phyloP scores from a whole-genome alignment of 1,140 invertebrate species.

The Dryas iulia region DNA sequence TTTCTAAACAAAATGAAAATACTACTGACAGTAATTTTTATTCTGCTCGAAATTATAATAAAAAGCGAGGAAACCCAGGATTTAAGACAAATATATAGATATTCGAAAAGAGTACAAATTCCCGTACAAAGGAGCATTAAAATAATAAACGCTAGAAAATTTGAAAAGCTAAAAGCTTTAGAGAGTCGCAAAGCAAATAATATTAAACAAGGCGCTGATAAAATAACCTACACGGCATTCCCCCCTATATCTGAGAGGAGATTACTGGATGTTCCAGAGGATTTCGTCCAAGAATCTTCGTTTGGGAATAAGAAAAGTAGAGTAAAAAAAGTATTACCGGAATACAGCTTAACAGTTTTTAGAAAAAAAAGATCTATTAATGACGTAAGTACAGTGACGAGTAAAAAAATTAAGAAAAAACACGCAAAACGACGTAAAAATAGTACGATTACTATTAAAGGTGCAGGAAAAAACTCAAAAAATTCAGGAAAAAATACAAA shows the following conservation, averaged over 20 bases:
- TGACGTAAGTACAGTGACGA: not conserved
- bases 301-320: conserved; percentile 35
- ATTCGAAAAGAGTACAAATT: conserved; percentile 42
- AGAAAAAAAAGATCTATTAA: conserved; percentile 31
- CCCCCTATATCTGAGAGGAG: conserved; percentile 15
- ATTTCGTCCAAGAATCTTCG: not conserved
- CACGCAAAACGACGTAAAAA: not conserved
- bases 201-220: conserved; percentile 15
- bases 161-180: conserved; percentile 22
- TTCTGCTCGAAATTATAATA: conserved; percentile 25
- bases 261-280: conserved; percentile 11
- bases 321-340: conserved; percentile 50
- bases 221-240: conserved; percentile 37
- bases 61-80: conserved; percentile 22
- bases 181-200: conserved; percentile 22
- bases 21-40: conserved; percentile 23
- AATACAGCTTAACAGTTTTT: conserved; percentile 26
- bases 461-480: not conserved
- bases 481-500: not conserved
- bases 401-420: not conserved
- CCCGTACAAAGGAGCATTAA: conserved; percentile 27
- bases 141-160: conserved; percentile 41
- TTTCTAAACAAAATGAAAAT: conserved; percentile 32
- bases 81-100: conserved; percentile 17
- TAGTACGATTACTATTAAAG: not conserved